Base-by-base conservation (phyloP, 2,113 vertebrate genomes). In the Stegostoma tigrinum region DNA sequence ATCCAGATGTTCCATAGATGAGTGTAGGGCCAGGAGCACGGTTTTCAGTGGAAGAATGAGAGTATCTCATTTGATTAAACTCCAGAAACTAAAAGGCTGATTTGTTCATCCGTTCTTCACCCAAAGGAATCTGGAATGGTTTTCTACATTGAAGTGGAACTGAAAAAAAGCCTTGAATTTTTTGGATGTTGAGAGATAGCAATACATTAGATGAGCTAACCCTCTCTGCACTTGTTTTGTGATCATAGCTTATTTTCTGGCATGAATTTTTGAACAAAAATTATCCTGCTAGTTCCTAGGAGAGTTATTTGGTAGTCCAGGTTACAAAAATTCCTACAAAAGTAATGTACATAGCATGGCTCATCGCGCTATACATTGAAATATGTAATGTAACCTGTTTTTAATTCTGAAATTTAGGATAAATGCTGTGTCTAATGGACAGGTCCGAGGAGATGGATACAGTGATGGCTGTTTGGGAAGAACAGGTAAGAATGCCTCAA, bases 341-440 rank as follows among this genome's bases (percentile, higher is more conserved):
- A 15, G 19, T 66, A 38, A 64, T 91, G 15, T 91, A 17, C 6
- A 19, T 66, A 17, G 17, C n/a, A 2, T 34, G 19, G 17, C 5
- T 91, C 61, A 66, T 91, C n/a, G 3, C 4, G 21, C 15, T 61
- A 30, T 61, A 23, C 61, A 42, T 83, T 80, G n/a, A 80, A n/a
- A 7, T 64, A n/a, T 67, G 5, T 93, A 91, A 66, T 66, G 10
- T 34, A 64, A 90, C 5, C 38, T 91, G 15, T n/a, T 89, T 61
- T 3, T 96, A 48, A 34, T 89, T 95, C 95, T 66, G 90, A 96
- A 1, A 96, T 96, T 8, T 96, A 99, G 98, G 98, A 99, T 99
- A 97, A 99, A 99, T 89, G 98, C 98, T 1, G 98, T 99, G 52
- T 99, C 98, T 90, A 99, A 99, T 19, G 98, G 98, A 8, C 98